Evolutionary conservation across 2,113 vertebrate genomes (phyloP), one percentile per base, ranked within the genome.

Genomic region (Carollia perspicillata): DNA sequence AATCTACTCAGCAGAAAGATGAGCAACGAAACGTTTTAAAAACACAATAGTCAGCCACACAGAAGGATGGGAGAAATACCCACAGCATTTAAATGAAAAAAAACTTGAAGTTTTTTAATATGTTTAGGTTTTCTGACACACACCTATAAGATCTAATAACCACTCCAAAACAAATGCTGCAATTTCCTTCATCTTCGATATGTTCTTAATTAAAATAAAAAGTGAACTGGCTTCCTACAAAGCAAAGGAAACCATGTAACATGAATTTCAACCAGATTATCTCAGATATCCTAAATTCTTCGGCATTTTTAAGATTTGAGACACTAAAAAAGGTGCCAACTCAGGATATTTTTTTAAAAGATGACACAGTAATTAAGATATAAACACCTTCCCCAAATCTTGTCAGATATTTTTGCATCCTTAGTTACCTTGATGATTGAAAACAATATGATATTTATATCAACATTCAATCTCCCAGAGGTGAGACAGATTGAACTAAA

Each of bases 1-100:
- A 40, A 78, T 89, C 87, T 78, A 93, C 13, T 94, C 55, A 55
- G 26, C 6, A 96, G 49, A 63, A 68, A 49, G 84, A 90, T 51
- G 35, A 92, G 10, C 33, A 91, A 74, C 28, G 85, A 69, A 97
- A 97, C 74, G 75, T 90, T 87, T 72, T 55, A 81, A 93, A 95
- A 95, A 65, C 53, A 77, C 20, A 93, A 65, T 40, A 92, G 69
- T 81, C 23, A 91, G 18, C 1, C 55, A 71, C 40, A 75, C 1
- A 22, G 16, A 71, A 58, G 79, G 30, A 8, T 14, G 75, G 91
- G 33, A 94, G 33, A 85, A 92, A 65, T 40, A 40, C 12, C 51
- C 55, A 40, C 2, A 79, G 51, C 91, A 90, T 78, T 95, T 89
- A 96, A 93, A 74, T 35, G 92, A 26, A 79, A 37, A 37, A 81